Base-by-base conservation (phyloP, 1,140 invertebrate genomes). In the Brachionus koreanus region DNA sequence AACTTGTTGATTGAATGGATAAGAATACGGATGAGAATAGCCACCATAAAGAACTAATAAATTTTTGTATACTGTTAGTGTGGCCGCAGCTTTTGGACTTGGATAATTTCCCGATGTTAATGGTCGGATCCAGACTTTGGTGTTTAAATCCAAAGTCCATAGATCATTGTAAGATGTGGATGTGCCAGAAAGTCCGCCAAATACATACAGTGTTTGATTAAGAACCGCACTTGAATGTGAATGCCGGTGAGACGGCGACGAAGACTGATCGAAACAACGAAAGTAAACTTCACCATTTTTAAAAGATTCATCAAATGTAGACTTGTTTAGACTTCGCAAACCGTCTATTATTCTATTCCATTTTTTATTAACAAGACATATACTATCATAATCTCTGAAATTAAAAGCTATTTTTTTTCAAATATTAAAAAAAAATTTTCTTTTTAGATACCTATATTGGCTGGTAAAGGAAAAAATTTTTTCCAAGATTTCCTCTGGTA, bases 91-190 rank as follows among this genome's bases (percentile, higher is more conserved):
- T 90, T 98, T 98, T 4, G 97, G 96, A 5, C 94, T 94, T 35
- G 97, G 97, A 90, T 97, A 97, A 43, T 82, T 84, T 89, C 88
- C 89, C 43, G 86, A 87, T 7, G 88, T 87, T 29, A 89, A 83
- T 29, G 88, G 89, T 19, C 89, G 83, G 19, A 87, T 86, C 95
- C 95, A 97, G 84, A 92, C 90, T 86, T 94, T 90, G 61, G 91
- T 92, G 6, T 93, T 92, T 57, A 98, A 90, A 90, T 98, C 94
- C 87, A 98, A 92, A 84, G 91, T 91, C 96, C 96, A 98, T 7
- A 98, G 90, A 90, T 98, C 96, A 90, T 98, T 98, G 85, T 98
- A 98, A 9, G 96, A 95, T 19, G 96, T 98, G 85, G 93, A 93
- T 43, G 94, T 93, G 37, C 93, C 93, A n/a, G 95, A 96, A 84